Percentiles rank a stretch among this genome's conserved stretches.
Conservation (phyloP, 2,888 invertebrate species). For the Chirona hameri region DNA sequence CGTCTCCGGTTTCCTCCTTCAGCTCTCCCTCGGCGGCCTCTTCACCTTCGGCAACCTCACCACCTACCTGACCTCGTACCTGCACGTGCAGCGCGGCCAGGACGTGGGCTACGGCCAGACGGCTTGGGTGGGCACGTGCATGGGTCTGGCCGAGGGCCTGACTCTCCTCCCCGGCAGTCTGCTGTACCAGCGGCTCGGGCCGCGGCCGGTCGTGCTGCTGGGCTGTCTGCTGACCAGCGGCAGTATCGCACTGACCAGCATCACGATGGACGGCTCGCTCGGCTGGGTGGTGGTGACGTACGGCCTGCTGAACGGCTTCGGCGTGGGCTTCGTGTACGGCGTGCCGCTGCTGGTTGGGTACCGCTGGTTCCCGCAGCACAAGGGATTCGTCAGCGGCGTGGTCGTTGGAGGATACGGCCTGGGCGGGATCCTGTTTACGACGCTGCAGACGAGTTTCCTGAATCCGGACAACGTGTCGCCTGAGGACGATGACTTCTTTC, state of each 20-base stretch:
- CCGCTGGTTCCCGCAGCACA: constrained; percentile 47
- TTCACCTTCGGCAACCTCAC: constrained; percentile 42
- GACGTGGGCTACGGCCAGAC: constrained; percentile 39
- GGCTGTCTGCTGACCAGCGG: constrained; percentile 44
- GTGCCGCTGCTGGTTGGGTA: constrained; percentile 44
- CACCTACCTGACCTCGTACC: constrained; percentile 42
- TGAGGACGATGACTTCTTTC: constrained; percentile 33
- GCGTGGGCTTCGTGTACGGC: constrained; percentile 45
- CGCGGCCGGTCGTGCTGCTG: constrained; percentile 42
- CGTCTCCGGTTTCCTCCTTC: constrained; percentile 40
- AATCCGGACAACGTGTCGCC: constrained; percentile 45
- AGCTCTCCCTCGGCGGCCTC: constrained; percentile 42
- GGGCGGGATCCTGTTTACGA: constrained; percentile 47
- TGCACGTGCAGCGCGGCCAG: constrained; percentile 33
- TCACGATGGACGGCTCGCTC: constrained; percentile 43
- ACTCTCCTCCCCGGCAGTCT: constrained; percentile 46
- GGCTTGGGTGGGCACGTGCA: constrained; percentile 37
- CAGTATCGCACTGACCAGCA: constrained; percentile 43
- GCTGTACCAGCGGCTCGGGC: constrained; percentile 44
- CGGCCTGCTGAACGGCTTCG: constrained; percentile 43
- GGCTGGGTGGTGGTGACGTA: constrained; percentile 43
- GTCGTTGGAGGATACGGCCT: constrained; percentile 49
- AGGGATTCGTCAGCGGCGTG: constrained; percentile 47
- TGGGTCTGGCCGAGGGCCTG: constrained; percentile 42
- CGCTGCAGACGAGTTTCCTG: constrained; percentile 47